Conservation (phyloP, 2,113 vertebrate genomes). For the Trichechus manatus region DNA sequence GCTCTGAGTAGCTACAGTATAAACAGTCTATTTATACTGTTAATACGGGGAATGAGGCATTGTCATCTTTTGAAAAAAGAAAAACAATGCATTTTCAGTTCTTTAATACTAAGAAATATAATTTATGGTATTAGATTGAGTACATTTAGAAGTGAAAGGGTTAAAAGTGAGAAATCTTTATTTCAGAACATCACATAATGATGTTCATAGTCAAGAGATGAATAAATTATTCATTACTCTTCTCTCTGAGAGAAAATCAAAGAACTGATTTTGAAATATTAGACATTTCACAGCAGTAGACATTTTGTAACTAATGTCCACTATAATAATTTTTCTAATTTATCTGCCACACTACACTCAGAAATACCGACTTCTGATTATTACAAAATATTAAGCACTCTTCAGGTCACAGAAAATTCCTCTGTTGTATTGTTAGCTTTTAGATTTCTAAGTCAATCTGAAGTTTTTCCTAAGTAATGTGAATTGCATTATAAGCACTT, state of each 20-base stretch:
- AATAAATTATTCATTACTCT: conserved; percentile 70
- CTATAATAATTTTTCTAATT: conserved; percentile 27
- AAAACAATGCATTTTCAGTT: background rate
- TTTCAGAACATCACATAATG: conserved; percentile 23
- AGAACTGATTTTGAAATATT: conserved; percentile 58
- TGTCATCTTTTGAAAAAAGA: background rate
- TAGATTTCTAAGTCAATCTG: background rate
- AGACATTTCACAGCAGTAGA: conserved; percentile 47
- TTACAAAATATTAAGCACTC: background rate
- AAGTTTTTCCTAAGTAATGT: background rate
- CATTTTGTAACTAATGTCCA: conserved; percentile 35
- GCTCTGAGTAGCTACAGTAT: background rate
- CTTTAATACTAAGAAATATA: background rate
- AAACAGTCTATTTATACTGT: background rate
- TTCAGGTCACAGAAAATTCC: background rate
- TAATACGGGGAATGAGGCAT: background rate
- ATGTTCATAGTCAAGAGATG: conserved; percentile 19
- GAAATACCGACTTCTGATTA: background rate
- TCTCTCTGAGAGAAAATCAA: conserved; percentile 64
- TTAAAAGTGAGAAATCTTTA: conserved; percentile 41
- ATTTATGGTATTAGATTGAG: background rate
- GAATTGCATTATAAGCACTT: background rate
- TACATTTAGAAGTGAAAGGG: background rate
- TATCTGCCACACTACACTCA: background rate
- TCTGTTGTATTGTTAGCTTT: background rate